Conservation (phyloP, 1,140 invertebrate species). For the Mya arenaria region DNA sequence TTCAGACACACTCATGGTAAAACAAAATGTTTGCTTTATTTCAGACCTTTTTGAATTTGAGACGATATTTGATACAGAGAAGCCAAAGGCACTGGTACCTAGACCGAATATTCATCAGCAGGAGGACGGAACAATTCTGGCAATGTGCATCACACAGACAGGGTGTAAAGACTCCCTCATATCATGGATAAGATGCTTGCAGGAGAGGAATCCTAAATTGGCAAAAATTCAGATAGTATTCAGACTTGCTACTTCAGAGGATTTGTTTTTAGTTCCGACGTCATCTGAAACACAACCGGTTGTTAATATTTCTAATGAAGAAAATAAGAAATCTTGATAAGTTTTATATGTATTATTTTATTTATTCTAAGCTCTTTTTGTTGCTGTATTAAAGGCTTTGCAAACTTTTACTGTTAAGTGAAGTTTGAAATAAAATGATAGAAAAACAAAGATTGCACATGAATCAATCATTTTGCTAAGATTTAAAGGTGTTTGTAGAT, state of each 20-base stretch:
- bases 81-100: slow-evolving; percentile 62
- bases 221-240: slow-evolving; percentile 90
- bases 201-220: slow-evolving; percentile 90
- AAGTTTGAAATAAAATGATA: too few relatives aligned
- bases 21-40: neutral
- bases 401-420: too few relatives aligned
- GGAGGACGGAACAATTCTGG: slow-evolving; percentile 94
- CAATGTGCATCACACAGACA: slow-evolving; percentile 93
- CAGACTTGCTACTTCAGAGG: slow-evolving; percentile 81
- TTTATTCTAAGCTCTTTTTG: too few relatives aligned
- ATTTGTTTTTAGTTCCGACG: neutral
- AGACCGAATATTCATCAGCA: slow-evolving; percentile 92
- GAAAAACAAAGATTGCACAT: too few relatives aligned
- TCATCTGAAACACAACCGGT: too few relatives aligned
- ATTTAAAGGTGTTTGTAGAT: too few relatives aligned
- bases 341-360: too few relatives aligned
- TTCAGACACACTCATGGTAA: too few relatives aligned
- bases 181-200: slow-evolving; percentile 94
- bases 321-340: too few relatives aligned
- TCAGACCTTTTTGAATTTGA: slow-evolving; percentile 68
- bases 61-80: slow-evolving; percentile 66
- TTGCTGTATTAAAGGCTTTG: too few relatives aligned
- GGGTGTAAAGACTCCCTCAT: slow-evolving; percentile 88
- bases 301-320: too few relatives aligned
- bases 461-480: too few relatives aligned